Conservation (phyloP, 2,888 invertebrate species). For the Nasonovia ribisnigri region DNA sequence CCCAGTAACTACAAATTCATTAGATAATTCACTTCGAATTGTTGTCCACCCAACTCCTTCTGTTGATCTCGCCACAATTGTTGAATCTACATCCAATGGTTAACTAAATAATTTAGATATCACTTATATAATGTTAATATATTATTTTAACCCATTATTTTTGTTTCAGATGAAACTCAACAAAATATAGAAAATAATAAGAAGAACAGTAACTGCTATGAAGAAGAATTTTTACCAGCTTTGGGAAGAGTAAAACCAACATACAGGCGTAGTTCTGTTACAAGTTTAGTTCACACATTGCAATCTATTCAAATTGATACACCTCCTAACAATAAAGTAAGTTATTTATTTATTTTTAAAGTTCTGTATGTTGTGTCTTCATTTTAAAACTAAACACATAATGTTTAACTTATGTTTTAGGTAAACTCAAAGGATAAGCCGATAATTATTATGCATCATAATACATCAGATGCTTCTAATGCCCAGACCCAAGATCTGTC, state of each 20-base stretch:
- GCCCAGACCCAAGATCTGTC: slow-evolving; percentile 34
- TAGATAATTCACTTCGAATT: slow-evolving; percentile 59
- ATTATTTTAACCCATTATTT: slow-evolving; percentile 7
- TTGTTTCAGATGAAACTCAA: slow-evolving; percentile 36
- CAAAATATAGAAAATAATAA: slow-evolving; percentile 64
- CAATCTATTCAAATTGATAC: slow-evolving; percentile 56
- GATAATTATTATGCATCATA: slow-evolving; percentile 59
- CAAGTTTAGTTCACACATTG: slow-evolving; percentile 59
- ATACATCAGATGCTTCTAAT: slow-evolving; percentile 36
- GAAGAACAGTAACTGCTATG: slow-evolving; percentile 52
- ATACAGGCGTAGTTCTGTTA: slow-evolving; percentile 57
- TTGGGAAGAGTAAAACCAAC: slow-evolving; percentile 56
- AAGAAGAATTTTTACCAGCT: slow-evolving; percentile 62
- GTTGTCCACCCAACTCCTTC: slow-evolving; percentile 69
- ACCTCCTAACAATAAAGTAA: slow-evolving; percentile 48
- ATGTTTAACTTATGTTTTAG: neutral
- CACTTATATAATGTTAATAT: neutral
- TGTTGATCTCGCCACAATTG: slow-evolving; percentile 86
- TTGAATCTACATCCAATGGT: slow-evolving; percentile 79
- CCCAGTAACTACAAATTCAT: slow-evolving; percentile 41
- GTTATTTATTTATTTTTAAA: neutral
- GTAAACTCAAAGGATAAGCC: slow-evolving; percentile 47
- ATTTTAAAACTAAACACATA: neutral
- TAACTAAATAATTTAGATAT: neutral
- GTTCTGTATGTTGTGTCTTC: neutral